Evolutionary conservation across 2,113 vertebrate species (phyloP).

Genomic region (Hirundichthys speculiger): DNA sequence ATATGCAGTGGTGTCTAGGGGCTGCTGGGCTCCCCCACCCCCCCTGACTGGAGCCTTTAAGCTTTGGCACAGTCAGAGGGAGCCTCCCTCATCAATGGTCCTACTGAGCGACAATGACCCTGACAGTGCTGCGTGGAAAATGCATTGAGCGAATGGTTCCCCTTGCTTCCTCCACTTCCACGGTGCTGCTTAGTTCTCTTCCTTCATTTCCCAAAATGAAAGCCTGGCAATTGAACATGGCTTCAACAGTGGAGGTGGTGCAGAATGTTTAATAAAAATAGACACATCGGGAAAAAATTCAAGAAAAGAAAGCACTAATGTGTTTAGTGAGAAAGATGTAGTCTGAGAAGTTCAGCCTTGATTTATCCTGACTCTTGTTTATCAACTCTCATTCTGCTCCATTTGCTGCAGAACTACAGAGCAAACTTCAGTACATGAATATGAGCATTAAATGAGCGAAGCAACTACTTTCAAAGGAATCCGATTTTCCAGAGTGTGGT

Average conservation of each 20-base stretch:
- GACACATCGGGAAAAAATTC: slow-evolving; percentile 7
- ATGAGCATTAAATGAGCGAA: background rate
- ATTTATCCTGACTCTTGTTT: slow-evolving; percentile 12
- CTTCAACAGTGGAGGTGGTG: slow-evolving; percentile 51
- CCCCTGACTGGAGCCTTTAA: slow-evolving; percentile 74
- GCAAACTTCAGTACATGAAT: background rate
- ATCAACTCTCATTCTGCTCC: slow-evolving; percentile 27
- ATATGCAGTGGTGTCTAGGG: slow-evolving; percentile 71
- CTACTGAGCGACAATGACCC: slow-evolving; percentile 64
- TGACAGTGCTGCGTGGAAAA: slow-evolving; percentile 65
- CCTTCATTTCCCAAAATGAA: slow-evolving; percentile 65
- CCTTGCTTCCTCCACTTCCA: slow-evolving; percentile 43
- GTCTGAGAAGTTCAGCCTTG: slow-evolving; percentile 20
- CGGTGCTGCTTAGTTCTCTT: slow-evolving; percentile 41
- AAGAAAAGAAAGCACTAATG: background rate
- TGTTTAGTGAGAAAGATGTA: slow-evolving; percentile 1
- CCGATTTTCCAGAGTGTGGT: slow-evolving; percentile 13
- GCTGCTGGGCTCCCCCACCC: slow-evolving; percentile 62
- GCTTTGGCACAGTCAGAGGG: slow-evolving; percentile 60
- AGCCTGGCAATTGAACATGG: slow-evolving; percentile 52
- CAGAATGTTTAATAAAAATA: background rate
- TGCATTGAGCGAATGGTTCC: slow-evolving; percentile 70
- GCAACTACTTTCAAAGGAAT: slow-evolving; percentile 7
- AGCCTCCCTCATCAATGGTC: slow-evolving; percentile 68
- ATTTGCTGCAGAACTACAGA: slow-evolving; percentile 12